Evolutionary conservation across 2,888 invertebrate genomes (phyloP).

Genomic region (Apotomis betuletana): DNA sequence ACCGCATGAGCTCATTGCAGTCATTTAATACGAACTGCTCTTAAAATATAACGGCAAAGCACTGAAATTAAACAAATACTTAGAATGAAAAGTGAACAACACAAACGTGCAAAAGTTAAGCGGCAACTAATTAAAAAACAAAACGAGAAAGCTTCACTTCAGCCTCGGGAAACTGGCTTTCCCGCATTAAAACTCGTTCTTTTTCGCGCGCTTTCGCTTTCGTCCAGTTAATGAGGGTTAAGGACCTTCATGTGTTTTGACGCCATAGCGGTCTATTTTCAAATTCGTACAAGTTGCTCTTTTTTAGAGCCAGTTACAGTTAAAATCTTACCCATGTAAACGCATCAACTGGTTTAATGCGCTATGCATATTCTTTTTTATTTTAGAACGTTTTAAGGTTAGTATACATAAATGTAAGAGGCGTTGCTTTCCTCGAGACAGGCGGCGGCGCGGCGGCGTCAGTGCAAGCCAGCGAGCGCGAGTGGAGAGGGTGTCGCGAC

Average conservation of each 20-base stretch:
- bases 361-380: too few relatives aligned
- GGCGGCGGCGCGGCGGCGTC: not conserved
- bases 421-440: not conserved
- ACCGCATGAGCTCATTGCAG: conserved; percentile 45
- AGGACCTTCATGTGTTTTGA: conserved; percentile 65
- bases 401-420: not conserved
- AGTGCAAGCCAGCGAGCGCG: conserved; percentile 16
- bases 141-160: conserved; percentile 67
- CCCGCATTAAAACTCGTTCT: conserved; percentile 71
- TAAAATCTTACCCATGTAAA: not conserved
- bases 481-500: conserved; percentile 46
- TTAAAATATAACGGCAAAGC: conserved; percentile 52
- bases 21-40: conserved; percentile 51
- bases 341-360: too few relatives aligned
- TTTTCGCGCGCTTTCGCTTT: conserved; percentile 73
- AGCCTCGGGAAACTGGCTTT: conserved; percentile 67
- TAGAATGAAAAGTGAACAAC: conserved; percentile 61
- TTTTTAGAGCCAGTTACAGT: not conserved
- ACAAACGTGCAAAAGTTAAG: conserved; percentile 70
- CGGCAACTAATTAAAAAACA: conserved; percentile 78
- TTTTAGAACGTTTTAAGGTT: too few relatives aligned
- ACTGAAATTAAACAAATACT: conserved; percentile 54
- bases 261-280: conserved; percentile 55
- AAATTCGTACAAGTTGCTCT: conserved; percentile 45
- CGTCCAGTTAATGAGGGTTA: conserved; percentile 76